phyloP scores from a whole-genome alignment of 2,797 vertebrate genomes.

The Okamejei kenojei region DNA sequence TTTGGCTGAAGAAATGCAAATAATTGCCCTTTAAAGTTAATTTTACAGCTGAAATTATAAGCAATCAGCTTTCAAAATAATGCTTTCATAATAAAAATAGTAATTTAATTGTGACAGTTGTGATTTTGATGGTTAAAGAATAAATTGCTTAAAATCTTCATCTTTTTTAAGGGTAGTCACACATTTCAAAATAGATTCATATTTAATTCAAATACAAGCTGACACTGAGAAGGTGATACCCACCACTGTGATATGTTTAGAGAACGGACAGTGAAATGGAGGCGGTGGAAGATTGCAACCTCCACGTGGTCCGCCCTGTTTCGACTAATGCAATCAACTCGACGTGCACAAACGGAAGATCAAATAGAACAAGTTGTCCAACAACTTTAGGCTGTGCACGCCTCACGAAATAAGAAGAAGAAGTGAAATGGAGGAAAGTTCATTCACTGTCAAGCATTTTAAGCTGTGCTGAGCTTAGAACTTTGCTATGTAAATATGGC shows the following conservation, averaged over 20 bases:
- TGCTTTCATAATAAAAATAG: background rate
- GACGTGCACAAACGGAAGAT: too few species aligned
- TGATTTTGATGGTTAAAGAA: background rate
- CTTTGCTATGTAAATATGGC: background rate
- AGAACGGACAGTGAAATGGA: background rate
- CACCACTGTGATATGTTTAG: background rate
- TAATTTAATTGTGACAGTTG: background rate
- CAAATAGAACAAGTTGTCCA: too few species aligned
- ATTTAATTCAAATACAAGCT: background rate
- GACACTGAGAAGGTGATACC: background rate
- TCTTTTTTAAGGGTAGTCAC: background rate
- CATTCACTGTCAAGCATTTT: background rate
- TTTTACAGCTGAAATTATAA: background rate
- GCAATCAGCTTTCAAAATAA: background rate
- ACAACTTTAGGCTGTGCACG: too few species aligned
- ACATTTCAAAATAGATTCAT: background rate
- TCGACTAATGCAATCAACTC: too few species aligned
- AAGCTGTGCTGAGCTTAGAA: background rate
- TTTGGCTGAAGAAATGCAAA: background rate
- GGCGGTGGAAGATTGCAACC: too few species aligned
- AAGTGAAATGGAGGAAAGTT: background rate
- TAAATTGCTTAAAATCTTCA: background rate
- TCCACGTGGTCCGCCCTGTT: too few species aligned
- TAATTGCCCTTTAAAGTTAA: background rate
- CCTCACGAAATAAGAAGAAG: too few species aligned